Evolutionary conservation across 1,140 invertebrate species (phyloP), one percentile per base, ranked within the genome.

Genomic region (Hetaerina americana): DNA sequence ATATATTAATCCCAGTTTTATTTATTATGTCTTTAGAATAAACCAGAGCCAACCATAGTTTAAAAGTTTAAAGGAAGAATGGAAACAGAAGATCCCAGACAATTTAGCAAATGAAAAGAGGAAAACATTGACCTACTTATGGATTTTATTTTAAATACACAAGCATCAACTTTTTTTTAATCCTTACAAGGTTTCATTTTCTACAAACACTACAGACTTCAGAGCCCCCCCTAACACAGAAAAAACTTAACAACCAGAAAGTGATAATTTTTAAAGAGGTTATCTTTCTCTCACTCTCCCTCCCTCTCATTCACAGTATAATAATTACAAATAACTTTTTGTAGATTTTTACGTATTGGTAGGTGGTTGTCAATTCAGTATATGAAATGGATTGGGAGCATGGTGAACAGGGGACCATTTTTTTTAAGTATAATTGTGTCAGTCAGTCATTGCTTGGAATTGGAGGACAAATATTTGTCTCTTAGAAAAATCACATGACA

Each of bases 141-240:
- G 26, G 28, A 69, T 27, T 69, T 69, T 69, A 69, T 69, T 69
- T 57, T 69, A 69, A 69, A 69, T 69, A 69, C 68, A 69, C 68
- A 69, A 69, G 68, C 68, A 69, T 69, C 68, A 69, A 69, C 68
- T 27, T 69, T 69, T 67, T 68, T 69, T 69, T 27, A n/a, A 69
- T 69, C 68, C 28, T 69, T 69, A 69, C 68, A 69, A 69, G 68
- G 28, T 69, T 69, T 69, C 40, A 57, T 57, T 57, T 27, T 69
- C 68, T 69, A 69, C 68, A 69, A 57, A 69, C 28, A 28, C 68
- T 69, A 69, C 68, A 69, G 26, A 69, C 68, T 69, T 69, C 26
- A 66, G 22, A 69, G 28, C 15, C 15, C 40, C 68, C 68, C 68
- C 68, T 69, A 69, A 69, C 68, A 69, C 26, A 69, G 68, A 57